Conservation (phyloP, 2,113 vertebrate species). For the Dicerorhinus sumatrensis region DNA sequence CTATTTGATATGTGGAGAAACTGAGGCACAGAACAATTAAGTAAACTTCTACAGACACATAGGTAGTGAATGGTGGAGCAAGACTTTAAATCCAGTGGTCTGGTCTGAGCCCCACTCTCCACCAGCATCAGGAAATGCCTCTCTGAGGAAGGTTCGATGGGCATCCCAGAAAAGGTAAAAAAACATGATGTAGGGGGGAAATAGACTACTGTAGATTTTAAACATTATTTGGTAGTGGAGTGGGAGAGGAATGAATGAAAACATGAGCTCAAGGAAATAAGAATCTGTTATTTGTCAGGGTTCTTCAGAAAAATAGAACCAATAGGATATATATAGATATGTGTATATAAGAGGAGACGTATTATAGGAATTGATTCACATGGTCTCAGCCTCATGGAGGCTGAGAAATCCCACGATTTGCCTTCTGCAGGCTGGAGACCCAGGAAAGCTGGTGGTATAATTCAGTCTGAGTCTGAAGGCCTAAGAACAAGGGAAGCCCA, state of each 20-base stretch:
- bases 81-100: not conserved
- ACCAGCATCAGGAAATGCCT: not conserved
- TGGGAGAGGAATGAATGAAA: not conserved
- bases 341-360: not conserved
- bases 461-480: not conserved
- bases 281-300: not conserved
- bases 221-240: not conserved
- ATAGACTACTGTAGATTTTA: not conserved
- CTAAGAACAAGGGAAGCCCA: not conserved
- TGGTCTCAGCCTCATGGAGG: not conserved
- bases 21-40: not conserved
- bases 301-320: not conserved
- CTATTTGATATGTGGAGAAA: not conserved
- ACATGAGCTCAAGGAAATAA: not conserved
- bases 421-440: not conserved
- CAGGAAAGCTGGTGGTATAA: not conserved
- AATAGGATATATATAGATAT: not conserved
- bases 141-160: not conserved
- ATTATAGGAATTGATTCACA: not conserved
- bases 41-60: not conserved
- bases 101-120: not conserved
- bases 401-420: not conserved
- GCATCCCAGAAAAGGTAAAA: not conserved
- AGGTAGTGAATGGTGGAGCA: not conserved
- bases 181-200: fast-evolving